Percentiles rank a stretch among this genome's conserved stretches.
Conservation (phyloP, 2,797 vertebrate species). For the Xiphorhynchus erythropygius region DNA sequence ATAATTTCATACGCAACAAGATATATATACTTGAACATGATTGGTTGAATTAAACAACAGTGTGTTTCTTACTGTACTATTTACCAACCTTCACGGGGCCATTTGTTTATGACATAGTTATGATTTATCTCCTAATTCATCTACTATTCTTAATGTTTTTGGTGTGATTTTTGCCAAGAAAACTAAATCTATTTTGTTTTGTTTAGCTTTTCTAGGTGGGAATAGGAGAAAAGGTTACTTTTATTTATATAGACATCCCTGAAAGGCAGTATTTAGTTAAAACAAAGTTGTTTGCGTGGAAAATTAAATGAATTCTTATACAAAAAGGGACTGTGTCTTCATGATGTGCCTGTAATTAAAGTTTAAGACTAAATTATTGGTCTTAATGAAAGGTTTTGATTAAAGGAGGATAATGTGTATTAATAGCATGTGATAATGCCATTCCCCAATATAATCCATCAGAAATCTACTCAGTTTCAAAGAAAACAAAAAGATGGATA, state of each 20-base stretch:
- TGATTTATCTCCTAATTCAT: slow-evolving; percentile 19
- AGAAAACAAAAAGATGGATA: background rate
- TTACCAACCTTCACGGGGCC: background rate
- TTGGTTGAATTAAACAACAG: slow-evolving; percentile 36
- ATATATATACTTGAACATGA: background rate
- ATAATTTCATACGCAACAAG: background rate
- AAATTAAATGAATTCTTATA: background rate
- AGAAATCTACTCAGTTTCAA: background rate
- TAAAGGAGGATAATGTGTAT: background rate
- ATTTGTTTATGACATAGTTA: slow-evolving; percentile 44
- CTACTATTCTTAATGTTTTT: slow-evolving; percentile 7
- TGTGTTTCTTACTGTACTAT: slow-evolving; percentile 11
- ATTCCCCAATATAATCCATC: background rate
- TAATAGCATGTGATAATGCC: background rate
- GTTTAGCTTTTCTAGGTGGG: background rate
- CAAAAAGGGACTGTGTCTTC: background rate
- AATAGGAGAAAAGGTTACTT: background rate
- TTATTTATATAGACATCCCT: background rate
- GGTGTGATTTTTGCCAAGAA: background rate
- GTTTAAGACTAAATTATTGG: slow-evolving; percentile 10
- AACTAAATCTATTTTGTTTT: background rate
- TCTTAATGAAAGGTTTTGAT: slow-evolving; percentile 30
- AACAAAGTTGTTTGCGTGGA: background rate
- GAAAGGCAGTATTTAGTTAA: background rate
- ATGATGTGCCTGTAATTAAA: slow-evolving; percentile 31